These are phyloP conservation scores for Parnassius mnemosyne DNA, from an alignment of 2,888 invertebrate genomes.

Conservation along the genomic window DNA sequence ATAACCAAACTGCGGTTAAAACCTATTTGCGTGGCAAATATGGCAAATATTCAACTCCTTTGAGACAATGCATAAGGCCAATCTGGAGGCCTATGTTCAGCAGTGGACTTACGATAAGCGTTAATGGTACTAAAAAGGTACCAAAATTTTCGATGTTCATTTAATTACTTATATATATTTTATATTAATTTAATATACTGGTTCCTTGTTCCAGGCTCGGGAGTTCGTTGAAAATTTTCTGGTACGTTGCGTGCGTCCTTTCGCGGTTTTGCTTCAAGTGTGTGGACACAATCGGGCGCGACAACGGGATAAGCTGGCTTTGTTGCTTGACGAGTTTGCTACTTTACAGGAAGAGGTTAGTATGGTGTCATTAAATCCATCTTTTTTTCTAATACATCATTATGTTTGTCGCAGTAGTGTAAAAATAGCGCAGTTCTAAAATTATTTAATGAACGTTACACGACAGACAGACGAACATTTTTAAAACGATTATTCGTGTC, in stretches of 20 bases:
- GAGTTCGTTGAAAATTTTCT: conserved; percentile 95
- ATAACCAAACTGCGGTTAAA: no score
- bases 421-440: no score
- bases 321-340: conserved; percentile 94
- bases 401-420: no score
- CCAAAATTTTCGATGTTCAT: not conserved
- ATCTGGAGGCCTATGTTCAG: no score
- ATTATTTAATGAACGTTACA: no score
- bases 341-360: conserved; percentile 93
- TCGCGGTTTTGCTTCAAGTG: conserved; percentile 91
- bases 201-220: conserved; percentile 80
- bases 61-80: no score
- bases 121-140: not conserved
- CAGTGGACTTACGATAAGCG: not conserved
- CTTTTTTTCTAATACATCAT: not conserved
- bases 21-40: no score
- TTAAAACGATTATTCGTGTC: no score
- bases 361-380: no score
- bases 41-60: no score
- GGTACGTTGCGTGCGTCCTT: conserved; percentile 91
- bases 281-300: conserved; percentile 97
- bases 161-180: no score
- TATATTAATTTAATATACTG: not conserved
- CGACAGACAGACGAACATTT: no score
- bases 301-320: conserved; percentile 95